These are phyloP conservation scores for Andrena bucephala DNA, from an alignment of 2,888 invertebrate species.

Conservation along the genomic window DNA sequence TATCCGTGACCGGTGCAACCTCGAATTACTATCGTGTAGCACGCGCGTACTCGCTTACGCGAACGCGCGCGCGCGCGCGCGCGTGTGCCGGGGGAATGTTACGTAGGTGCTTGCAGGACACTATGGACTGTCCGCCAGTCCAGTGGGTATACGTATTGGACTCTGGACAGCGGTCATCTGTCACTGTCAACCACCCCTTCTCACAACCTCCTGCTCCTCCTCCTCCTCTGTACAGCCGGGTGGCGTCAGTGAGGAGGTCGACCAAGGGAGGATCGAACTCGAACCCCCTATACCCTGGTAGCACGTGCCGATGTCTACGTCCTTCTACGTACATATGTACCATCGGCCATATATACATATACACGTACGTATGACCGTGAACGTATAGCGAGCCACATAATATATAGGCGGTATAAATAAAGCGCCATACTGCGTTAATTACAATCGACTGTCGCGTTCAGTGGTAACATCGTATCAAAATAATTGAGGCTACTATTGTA, in stretches of 20 bases:
- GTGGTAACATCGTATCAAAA: conserved; percentile 38
- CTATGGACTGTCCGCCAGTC: conserved; percentile 72
- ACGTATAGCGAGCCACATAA: conserved; percentile 58
- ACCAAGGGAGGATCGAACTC: conserved; percentile 76
- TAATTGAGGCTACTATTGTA: conserved; percentile 19
- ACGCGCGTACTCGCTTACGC: conserved; percentile 59
- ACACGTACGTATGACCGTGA: conserved; percentile 43
- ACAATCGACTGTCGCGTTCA: conserved; percentile 58
- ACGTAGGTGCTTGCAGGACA: conserved; percentile 70
- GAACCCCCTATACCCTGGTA: conserved; percentile 70
- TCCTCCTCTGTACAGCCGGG: conserved; percentile 66
- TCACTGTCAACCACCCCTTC: conserved; percentile 79
- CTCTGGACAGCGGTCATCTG: conserved; percentile 81
- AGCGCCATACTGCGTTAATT: conserved; percentile 72
- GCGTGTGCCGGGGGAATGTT: conserved; percentile 70
- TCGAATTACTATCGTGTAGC: conserved; percentile 73
- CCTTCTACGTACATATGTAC: conserved; percentile 40
- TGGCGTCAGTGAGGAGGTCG: conserved; percentile 70
- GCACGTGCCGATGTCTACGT: conserved; percentile 81
- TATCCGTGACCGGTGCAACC: conserved; percentile 74
- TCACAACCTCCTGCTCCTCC: conserved; percentile 51
- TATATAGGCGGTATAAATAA: conserved; percentile 70
- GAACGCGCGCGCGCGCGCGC: conserved; percentile 50
- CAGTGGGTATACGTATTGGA: conserved; percentile 75
- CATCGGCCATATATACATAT: conserved; percentile 42